phyloP scores from a whole-genome alignment of 2,888 invertebrate species.

The Drosophila flavopinicola region DNA sequence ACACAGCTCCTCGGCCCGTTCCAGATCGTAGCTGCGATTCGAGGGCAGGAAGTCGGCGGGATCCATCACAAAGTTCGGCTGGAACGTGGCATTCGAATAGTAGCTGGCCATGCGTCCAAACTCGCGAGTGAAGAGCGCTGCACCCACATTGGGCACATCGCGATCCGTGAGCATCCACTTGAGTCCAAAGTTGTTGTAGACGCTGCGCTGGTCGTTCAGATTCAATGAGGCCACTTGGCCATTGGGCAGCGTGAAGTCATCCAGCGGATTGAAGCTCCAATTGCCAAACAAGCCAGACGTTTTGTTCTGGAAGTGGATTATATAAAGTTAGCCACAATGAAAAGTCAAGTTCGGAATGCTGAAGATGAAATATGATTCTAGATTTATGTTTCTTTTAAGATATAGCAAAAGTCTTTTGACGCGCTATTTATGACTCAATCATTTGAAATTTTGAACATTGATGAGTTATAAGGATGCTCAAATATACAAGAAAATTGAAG shows the following conservation, averaged over 20 bases:
- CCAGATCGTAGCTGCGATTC: conserved; percentile 88
- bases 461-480: no score
- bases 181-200: conserved; percentile 92
- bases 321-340: not conserved
- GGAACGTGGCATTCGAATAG: conserved; percentile 91
- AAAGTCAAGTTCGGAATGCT: no score
- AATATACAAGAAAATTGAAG: no score
- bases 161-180: conserved; percentile 93
- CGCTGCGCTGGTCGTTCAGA: conserved; percentile 88
- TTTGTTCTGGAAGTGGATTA: conserved; percentile 88
- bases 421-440: no score
- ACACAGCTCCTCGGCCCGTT: conserved; percentile 89
- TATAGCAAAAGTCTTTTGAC: no score
- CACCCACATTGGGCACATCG: conserved; percentile 89
- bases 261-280: conserved; percentile 93
- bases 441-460: no score
- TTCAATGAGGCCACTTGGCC: conserved; percentile 86
- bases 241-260: conserved; percentile 92
- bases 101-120: conserved; percentile 92
- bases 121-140: conserved; percentile 91
- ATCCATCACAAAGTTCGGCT: conserved; percentile 89
- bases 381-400: not conserved
- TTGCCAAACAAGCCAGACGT: conserved; percentile 95
- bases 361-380: no score
- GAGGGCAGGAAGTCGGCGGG: conserved; percentile 90